A percentile compares a stretch with the other conserved stretches of the same genome.
Conservation (phyloP, 2,797 vertebrate genomes). For the Aerospiza tachiro region DNA sequence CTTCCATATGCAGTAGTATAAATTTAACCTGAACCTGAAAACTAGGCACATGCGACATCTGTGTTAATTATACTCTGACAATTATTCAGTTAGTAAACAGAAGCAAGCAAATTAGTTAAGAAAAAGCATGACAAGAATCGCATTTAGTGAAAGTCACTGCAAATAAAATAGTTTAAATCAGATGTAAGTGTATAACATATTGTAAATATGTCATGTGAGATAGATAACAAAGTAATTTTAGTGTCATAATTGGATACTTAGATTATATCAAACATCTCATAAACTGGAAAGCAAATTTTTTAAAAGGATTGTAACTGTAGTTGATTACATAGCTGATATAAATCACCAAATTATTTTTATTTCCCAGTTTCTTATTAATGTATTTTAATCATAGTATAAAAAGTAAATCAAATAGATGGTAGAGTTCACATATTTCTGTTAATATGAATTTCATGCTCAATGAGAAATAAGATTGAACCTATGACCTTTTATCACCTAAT, state of each 20-base stretch:
- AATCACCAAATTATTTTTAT: not conserved
- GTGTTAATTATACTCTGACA: conserved; percentile 53
- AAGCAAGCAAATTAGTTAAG: conserved; percentile 33
- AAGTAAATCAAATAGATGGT: not conserved
- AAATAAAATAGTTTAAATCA: conserved; percentile 28
- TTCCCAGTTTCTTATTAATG: not conserved
- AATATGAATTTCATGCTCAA: not conserved
- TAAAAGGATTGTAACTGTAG: not conserved
- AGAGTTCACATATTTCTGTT: not conserved
- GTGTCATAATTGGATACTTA: not conserved
- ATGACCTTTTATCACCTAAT: not conserved
- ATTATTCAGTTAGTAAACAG: conserved; percentile 60
- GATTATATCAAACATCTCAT: not conserved
- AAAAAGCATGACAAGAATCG: conserved; percentile 5
- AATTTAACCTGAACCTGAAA: conserved; percentile 68
- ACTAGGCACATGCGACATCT: conserved; percentile 50
- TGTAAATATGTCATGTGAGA: not conserved
- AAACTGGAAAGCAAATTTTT: not conserved
- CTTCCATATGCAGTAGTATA: conserved; percentile 48
- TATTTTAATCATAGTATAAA: not conserved
- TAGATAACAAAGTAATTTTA: not conserved
- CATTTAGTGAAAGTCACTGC: not conserved
- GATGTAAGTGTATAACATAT: not conserved
- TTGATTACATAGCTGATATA: not conserved
- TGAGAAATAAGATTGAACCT: not conserved